Conservation (phyloP, 2,797 vertebrate species). For the Hippoglossus hippoglossus region DNA sequence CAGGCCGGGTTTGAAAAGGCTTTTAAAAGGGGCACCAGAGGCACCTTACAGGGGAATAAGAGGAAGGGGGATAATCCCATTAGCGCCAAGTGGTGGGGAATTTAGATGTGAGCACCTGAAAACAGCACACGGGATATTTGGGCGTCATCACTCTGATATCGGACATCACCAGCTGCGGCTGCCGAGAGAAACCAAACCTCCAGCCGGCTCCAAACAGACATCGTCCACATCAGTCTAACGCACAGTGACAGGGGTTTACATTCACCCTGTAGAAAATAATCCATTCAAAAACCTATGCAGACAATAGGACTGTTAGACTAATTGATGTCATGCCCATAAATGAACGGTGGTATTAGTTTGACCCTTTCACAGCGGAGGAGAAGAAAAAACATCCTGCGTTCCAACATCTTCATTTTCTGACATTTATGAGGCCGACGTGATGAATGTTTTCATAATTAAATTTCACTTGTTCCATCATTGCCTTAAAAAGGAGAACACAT, state of each 20-base stretch:
- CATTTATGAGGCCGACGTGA: conserved; percentile 43
- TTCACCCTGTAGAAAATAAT: conserved; percentile 57
- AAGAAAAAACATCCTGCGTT: conserved; percentile 35
- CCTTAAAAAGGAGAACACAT: conserved; percentile 52
- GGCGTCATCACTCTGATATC: conserved; percentile 40
- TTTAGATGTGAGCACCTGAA: conserved; percentile 37
- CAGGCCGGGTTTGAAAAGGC: conserved; percentile 10
- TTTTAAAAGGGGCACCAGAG: conserved; percentile 6
- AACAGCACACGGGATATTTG: conserved; percentile 18
- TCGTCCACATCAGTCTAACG: conserved; percentile 29
- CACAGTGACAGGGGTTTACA: conserved; percentile 26
- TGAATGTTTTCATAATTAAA: conserved; percentile 65
- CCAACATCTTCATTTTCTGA: conserved; percentile 59
- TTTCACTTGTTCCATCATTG: conserved; percentile 42
- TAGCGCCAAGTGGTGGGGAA: conserved; percentile 34
- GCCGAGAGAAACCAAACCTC: conserved; percentile 7
- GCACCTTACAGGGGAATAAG: conserved; percentile 7
- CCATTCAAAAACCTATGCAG: conserved; percentile 61
- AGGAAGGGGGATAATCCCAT: conserved; percentile 53
- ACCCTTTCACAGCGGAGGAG: conserved; percentile 45
- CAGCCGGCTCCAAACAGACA: neutral
- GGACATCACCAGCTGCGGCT: conserved; percentile 13
- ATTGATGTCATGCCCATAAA: conserved; percentile 66
- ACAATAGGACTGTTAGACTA: conserved; percentile 66
- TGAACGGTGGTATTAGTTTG: conserved; percentile 62